Evolutionary conservation across 2,797 vertebrate genomes (phyloP), one percentile per base, ranked within the genome.

Genomic region (Nannoperca obscura): DNA sequence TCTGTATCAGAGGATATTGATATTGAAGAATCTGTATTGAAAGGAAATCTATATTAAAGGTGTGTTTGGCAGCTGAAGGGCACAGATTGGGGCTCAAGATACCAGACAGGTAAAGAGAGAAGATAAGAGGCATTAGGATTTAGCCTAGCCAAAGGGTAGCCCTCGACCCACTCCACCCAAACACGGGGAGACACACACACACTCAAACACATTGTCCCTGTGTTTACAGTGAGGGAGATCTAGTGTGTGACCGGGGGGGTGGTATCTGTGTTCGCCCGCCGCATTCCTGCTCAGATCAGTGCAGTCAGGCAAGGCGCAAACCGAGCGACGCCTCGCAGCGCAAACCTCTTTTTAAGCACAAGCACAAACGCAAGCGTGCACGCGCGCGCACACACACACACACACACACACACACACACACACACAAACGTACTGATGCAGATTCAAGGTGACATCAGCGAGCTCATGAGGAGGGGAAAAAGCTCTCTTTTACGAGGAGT

Each of bases 61-160:
- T 69, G 74, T 86, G 88, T 92, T 92, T 93, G 81, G 91, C 81
- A 66, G 86, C 88, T 71, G 80, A 84, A 30, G 88, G 91, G 91
- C 83, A 38, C 83, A 92, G 92, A 94, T 92, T 42, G 53, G 9
- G 54, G 78, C 44, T 46, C 0, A 10, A 90, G 93, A 93, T 93
- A 89, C 71, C 68, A 7, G 49, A 30, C 44, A 74, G 69, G 65
- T 75, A 67, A 54, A 58, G 59, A 64, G 86, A 74, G 78, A 20
- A 92, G 92, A 93, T 93, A 90, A 94, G 89, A 86, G 60, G 76
- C 87, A 85, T 89, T 85, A 88, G 85, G 87, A 85, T 89, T 93
- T 92, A 93, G 81, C 89, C 74, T 93, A 92, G 92, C 94, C 93
- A 92, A 90, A 78, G 94, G 93, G 83, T 86, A 88, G 74, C 80